Evolutionary conservation across 2,797 vertebrate species (phyloP).

Genomic region (Helicolenus hilgendorfi): DNA sequence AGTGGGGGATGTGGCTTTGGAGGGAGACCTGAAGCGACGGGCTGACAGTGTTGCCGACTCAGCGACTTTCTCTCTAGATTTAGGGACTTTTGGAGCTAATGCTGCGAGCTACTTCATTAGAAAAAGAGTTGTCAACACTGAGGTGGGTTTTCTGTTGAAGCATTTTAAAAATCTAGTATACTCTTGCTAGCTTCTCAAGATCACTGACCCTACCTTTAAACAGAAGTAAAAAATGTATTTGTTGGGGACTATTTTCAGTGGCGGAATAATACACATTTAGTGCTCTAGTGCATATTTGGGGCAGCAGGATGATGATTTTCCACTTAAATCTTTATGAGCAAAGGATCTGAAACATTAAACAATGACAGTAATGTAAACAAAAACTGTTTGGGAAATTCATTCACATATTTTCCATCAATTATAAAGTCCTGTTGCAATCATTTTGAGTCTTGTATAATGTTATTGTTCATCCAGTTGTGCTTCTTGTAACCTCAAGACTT

Average conservation of each 20-base stretch:
- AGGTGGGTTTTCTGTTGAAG: too few species aligned
- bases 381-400: neutral
- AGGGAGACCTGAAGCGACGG: too few species aligned
- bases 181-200: too few species aligned
- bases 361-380: neutral
- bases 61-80: too few species aligned
- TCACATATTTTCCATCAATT: neutral
- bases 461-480: neutral
- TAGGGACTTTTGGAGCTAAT: too few species aligned
- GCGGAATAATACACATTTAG: neutral
- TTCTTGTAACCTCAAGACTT: neutral
- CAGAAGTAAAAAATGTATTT: neutral
- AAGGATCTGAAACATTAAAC: too few species aligned
- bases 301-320: neutral
- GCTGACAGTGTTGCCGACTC: too few species aligned
- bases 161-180: too few species aligned
- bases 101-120: too few species aligned
- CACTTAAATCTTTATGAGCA: neutral
- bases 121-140: too few species aligned
- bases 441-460: neutral
- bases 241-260: neutral
- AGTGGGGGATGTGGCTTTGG: too few species aligned
- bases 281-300: neutral
- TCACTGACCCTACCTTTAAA: too few species aligned
- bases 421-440: neutral